Evolutionary conservation across 2,888 invertebrate species (phyloP).

Genomic region (Cantharis lateralis): DNA sequence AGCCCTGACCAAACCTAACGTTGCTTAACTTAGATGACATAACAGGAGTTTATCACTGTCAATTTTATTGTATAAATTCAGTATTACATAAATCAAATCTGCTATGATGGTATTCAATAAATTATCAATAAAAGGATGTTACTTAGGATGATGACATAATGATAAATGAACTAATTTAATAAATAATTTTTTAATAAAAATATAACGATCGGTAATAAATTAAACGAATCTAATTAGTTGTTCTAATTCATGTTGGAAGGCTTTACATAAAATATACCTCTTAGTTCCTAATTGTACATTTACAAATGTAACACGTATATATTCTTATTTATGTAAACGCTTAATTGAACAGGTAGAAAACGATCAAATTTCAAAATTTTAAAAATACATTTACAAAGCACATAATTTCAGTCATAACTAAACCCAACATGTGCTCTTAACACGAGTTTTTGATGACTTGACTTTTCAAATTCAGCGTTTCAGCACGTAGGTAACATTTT

Average conservation of each 20-base stretch:
- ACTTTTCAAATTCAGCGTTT: neutral
- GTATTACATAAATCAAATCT: neutral
- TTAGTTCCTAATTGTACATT: neutral
- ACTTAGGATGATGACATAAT: neutral
- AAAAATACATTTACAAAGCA: neutral
- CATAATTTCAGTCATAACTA: neutral
- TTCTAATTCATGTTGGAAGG: neutral
- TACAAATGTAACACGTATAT: neutral
- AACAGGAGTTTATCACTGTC: neutral
- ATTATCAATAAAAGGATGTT: neutral
- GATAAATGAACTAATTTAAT: neutral
- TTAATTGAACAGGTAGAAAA: neutral
- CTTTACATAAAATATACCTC: neutral
- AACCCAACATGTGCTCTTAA: neutral
- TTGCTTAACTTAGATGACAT: neutral
- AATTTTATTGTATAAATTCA: neutral
- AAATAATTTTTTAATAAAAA: neutral
- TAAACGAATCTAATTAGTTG: neutral
- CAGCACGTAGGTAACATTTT: neutral
- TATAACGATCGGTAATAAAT: neutral
- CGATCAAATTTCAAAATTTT: neutral
- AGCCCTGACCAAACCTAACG: neutral
- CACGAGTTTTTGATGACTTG: neutral
- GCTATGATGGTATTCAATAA: neutral
- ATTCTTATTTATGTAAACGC: neutral